Base-by-base conservation (phyloP, 2,797 vertebrate genomes). In the Arctocebus calabarensis region DNA sequence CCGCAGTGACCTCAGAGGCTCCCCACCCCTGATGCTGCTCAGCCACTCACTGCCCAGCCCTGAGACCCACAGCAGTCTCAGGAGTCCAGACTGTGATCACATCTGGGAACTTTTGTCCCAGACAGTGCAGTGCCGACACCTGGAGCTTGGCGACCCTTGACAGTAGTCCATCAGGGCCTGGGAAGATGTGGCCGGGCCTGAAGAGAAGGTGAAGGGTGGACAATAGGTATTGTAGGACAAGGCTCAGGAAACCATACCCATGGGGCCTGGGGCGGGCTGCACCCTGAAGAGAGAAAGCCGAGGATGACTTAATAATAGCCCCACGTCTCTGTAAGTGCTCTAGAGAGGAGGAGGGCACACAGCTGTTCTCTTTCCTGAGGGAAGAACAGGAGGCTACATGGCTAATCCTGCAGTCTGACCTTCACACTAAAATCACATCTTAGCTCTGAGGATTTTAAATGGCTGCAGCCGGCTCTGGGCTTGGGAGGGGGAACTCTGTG, bases 1-100 rank as follows among this genome's bases (percentile, higher is more conserved):
- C 75, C 97, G 94, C 95, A 25, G 82, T 34, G 87, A 95, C 97
- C 70, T 93, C 87, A 32, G 29, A 20, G 19, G 45, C 25, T 64
- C 45, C 78, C 59, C 0, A 4, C 61, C 7, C 2, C 25, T 2
- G 2, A 20, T 43, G 40, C 61, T 32, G 6, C 68, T 61, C 7
- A 6, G 32, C 61, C 45, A 25, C 70, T 71, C 14, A 19, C 52
- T 13, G 8, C 64, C 29, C 57, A 84, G n/a, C 40, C 64, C n/a
- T 17, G 37, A 40, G 29, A 22, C 45, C 7, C 29, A 0, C 1
- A 25, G 17, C 62, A 16, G 17, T 13, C 75, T 77, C 22, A 32
- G 88, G 48, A 25, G 78, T 62, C 59, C 43, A 40, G 43, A 17
- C 43, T 3, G 0, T 34, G 79, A 68, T 79, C 84, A 74, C 59